These are phyloP conservation scores for Plemyria rubiginata DNA, from an alignment of 2,888 invertebrate genomes.

Conservation along the genomic window DNA sequence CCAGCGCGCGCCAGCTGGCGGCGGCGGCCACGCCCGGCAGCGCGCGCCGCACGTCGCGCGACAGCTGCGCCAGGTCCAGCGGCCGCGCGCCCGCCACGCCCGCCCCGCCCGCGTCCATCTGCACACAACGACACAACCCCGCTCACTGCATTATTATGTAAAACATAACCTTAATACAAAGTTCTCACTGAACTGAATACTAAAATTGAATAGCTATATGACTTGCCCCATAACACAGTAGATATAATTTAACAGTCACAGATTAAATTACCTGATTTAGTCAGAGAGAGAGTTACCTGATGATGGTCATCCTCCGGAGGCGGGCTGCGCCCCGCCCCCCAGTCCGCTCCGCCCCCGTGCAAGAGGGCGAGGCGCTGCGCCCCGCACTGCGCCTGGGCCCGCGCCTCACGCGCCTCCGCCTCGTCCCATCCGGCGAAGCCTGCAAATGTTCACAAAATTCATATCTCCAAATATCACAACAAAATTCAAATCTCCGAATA, in stretches of 20 bases:
- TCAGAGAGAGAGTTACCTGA: too few species aligned
- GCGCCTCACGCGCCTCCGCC: constrained; percentile 36
- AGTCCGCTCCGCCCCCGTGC: constrained; percentile 24
- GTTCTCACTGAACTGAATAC: too few species aligned
- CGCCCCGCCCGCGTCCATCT: constrained; percentile 41
- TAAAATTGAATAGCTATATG: too few species aligned
- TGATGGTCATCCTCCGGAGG: background rate
- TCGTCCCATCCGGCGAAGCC: constrained; percentile 55
- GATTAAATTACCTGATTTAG: too few species aligned
- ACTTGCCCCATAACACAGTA: too few species aligned
- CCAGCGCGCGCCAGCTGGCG: too few species aligned
- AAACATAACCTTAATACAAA: too few species aligned
- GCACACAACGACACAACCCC: constrained; percentile 32
- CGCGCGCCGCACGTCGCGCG: constrained; percentile 41
- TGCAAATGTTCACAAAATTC: constrained; percentile 15
- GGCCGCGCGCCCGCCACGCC: constrained; percentile 39
- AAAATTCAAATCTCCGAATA: too few species aligned
- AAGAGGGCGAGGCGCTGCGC: background rate
- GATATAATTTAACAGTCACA: too few species aligned
- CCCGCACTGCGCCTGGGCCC: constrained; percentile 9
- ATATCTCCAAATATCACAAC: too few species aligned
- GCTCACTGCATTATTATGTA: too few species aligned
- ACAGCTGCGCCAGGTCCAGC: constrained; percentile 52
- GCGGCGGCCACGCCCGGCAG: constrained; percentile 32
- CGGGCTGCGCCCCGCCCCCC: background rate